A percentile compares a stretch with the other conserved stretches of the same genome.
Evolutionary conservation across 1,140 invertebrate genomes (phyloP).

Genomic region (Drosophila chauvacae): DNA sequence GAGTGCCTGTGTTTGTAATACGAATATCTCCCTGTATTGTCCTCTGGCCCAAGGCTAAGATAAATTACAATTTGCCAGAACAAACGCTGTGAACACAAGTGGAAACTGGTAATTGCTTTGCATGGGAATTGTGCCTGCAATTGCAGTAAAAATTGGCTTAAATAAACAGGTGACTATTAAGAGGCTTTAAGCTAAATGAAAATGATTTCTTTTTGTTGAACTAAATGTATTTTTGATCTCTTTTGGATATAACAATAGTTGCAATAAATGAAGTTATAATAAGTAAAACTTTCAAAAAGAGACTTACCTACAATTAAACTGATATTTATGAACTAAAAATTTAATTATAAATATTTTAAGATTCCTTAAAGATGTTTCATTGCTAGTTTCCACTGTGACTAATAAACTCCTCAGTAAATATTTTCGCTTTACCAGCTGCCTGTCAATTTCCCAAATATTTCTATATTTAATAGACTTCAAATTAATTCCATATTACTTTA

Average conservation of each 20-base stretch:
- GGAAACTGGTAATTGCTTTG: slow-evolving; percentile 53
- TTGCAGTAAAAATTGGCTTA: slow-evolving; percentile 22
- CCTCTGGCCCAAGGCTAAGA: slow-evolving; percentile 52
- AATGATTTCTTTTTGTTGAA: background rate
- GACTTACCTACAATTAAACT: too few species aligned
- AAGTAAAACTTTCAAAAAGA: too few species aligned
- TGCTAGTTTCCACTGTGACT: slow-evolving; percentile 26
- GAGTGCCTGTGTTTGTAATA: slow-evolving; percentile 14
- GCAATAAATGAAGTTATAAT: too few species aligned
- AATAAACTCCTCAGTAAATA: slow-evolving; percentile 22
- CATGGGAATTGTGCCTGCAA: slow-evolving; percentile 15
- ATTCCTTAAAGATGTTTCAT: background rate
- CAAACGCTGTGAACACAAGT: slow-evolving; percentile 28
- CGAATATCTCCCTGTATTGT: slow-evolving; percentile 39
- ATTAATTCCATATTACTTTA: slow-evolving; percentile 67
- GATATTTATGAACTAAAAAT: background rate
- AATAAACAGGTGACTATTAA: slow-evolving; percentile 8
- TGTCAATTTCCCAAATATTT: slow-evolving; percentile 55
- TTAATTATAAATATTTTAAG: too few species aligned
- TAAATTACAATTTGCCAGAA: slow-evolving; percentile 56
- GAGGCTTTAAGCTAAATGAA: background rate
- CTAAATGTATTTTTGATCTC: too few species aligned
- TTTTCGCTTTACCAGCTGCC: slow-evolving; percentile 6
- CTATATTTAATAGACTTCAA: slow-evolving; percentile 51
- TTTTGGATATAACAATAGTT: too few species aligned